Percentiles rank a stretch among this genome's conserved stretches.
phyloP scores from a whole-genome alignment of 2,888 invertebrate species.

The Yponomeuta plumbellus region DNA sequence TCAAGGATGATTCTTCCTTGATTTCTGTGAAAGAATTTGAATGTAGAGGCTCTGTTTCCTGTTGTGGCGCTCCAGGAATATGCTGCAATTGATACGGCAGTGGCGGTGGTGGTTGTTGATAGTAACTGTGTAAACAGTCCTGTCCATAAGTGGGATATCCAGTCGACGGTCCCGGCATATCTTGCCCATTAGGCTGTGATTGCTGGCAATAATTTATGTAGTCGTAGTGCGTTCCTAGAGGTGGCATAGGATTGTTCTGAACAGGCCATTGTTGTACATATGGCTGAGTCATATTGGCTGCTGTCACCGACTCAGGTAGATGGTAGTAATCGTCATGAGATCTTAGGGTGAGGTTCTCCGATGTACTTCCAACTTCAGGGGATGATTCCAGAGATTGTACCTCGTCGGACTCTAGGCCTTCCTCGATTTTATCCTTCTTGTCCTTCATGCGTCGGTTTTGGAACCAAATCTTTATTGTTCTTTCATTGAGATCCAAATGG shows the following conservation, averaged over 20 bases:
- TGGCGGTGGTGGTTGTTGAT: conserved; percentile 31
- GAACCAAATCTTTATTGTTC: conserved; percentile 87
- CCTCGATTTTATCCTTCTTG: conserved; percentile 60
- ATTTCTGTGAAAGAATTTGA: neutral
- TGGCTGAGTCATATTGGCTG: conserved; percentile 23
- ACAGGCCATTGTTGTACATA: conserved; percentile 6
- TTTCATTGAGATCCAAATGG: conserved; percentile 75
- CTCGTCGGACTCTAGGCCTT: conserved; percentile 42
- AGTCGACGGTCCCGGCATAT: neutral
- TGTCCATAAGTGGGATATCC: conserved; percentile 30
- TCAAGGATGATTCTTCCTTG: neutral
- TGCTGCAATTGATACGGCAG: conserved; percentile 30
- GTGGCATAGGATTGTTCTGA: neutral
- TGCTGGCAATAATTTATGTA: neutral
- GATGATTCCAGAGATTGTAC: conserved; percentile 41
- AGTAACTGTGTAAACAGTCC: conserved; percentile 29
- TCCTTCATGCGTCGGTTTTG: conserved; percentile 83
- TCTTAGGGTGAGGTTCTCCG: conserved; percentile 5
- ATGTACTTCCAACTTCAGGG: conserved; percentile 30
- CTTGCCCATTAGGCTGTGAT: neutral
- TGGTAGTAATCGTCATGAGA: conserved; percentile 23
- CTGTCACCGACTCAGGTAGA: conserved; percentile 27
- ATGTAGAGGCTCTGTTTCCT: neutral
- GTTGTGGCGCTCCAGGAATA: neutral
- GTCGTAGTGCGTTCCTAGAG: neutral